Evolutionary conservation across 2,797 vertebrate species (phyloP).

Genomic region (Cyclopterus lumpus): DNA sequence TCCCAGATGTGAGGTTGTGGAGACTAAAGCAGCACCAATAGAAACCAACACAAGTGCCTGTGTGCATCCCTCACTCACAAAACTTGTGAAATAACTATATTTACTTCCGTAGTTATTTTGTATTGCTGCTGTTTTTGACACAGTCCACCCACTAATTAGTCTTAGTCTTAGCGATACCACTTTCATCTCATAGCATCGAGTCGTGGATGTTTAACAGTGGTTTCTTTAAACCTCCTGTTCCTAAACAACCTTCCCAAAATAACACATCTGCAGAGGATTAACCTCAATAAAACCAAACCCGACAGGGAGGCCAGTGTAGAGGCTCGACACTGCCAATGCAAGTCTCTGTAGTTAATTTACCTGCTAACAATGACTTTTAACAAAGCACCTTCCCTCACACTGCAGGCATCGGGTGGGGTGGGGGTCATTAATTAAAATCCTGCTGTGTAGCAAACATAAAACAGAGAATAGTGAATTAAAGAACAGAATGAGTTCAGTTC

Average conservation of each 20-base stretch:
- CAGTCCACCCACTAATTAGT: conserved; percentile 19
- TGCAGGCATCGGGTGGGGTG: conserved; percentile 22
- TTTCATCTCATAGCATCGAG: neutral
- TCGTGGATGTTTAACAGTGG: neutral
- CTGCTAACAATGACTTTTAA: conserved; percentile 73
- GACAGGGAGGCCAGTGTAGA: conserved; percentile 20
- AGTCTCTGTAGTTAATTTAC: conserved; percentile 45
- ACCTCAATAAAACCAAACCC: conserved; percentile 35
- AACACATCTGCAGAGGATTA: conserved; percentile 34
- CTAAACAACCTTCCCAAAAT: conserved; percentile 20
- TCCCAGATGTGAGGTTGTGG: conserved; percentile 41
- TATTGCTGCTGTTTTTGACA: conserved; percentile 15
- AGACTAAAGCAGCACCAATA: conserved; percentile 11
- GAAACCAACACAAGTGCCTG: conserved; percentile 14
- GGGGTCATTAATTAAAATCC: conserved; percentile 82
- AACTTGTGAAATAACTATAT: neutral
- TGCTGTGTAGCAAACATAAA: conserved; percentile 77
- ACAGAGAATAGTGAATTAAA: conserved; percentile 70
- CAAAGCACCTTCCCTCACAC: conserved; percentile 57
- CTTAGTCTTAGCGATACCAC: neutral
- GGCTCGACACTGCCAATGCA: conserved; percentile 34
- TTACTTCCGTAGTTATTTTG: neutral
- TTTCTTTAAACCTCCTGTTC: neutral
- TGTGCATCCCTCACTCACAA: neutral
- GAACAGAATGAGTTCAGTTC: conserved; percentile 74